Conservation (phyloP, 2,113 vertebrate species). For the Fulmarus glacialis region DNA sequence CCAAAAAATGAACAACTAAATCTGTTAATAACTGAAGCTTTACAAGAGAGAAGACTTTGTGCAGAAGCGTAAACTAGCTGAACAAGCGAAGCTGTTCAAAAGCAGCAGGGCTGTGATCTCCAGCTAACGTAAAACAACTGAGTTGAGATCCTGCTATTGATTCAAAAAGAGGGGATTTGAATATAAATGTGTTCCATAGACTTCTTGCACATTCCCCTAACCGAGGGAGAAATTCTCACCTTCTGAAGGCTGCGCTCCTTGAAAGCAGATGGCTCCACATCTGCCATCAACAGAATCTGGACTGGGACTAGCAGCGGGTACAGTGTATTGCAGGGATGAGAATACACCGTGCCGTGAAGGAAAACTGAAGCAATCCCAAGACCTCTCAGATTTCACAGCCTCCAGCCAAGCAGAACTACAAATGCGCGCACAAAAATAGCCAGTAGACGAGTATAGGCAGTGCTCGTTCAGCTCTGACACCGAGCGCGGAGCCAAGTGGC, state of each 20-base stretch:
- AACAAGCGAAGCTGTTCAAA: neutral
- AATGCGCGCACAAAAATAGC: neutral
- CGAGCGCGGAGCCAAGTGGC: neutral
- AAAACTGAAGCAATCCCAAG: neutral
- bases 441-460: neutral
- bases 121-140: neutral
- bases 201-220: neutral
- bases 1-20: neutral
- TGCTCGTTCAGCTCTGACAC: neutral
- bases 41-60: neutral
- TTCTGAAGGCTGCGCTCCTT: accelerated
- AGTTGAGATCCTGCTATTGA: neutral
- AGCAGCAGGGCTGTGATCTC: neutral
- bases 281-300: neutral
- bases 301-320: neutral
- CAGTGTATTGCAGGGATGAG: neutral
- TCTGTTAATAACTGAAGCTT: neutral
- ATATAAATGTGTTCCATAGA: neutral
- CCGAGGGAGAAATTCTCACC: neutral
- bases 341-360: accelerated
- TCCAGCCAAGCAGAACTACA: neutral
- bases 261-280: neutral
- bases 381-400: neutral
- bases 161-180: neutral
- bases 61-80: neutral